These are phyloP conservation scores for Pandion haliaetus DNA, from an alignment of 2,113 vertebrate species.

Conservation along the genomic window DNA sequence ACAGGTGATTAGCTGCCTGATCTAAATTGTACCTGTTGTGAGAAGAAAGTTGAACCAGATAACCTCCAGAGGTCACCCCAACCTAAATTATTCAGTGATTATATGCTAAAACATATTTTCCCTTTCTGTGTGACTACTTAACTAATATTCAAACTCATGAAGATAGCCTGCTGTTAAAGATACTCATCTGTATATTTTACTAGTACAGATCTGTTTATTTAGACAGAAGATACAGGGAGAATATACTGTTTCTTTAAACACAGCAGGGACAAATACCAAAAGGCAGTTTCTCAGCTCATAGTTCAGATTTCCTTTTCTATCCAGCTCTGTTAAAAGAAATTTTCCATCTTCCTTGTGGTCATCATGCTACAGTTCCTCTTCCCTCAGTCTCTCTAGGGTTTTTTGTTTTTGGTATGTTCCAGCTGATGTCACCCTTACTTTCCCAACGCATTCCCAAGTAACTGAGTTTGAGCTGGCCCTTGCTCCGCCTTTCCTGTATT, in stretches of 20 bases:
- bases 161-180: neutral
- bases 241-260: neutral
- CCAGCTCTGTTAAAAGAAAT: neutral
- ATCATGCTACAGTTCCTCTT: neutral
- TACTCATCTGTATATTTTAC: neutral
- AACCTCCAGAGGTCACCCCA: conserved; percentile 45
- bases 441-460: neutral
- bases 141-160: neutral
- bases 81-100: neutral
- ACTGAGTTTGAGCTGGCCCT: neutral
- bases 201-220: neutral
- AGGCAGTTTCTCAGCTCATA: neutral
- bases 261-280: neutral
- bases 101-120: neutral
- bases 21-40: neutral
- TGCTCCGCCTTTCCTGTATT: neutral
- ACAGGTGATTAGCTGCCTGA: neutral
- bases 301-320: neutral
- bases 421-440: neutral
- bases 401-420: neutral
- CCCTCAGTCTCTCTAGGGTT: rapidly evolving
- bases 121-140: neutral
- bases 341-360: neutral
- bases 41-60: neutral
- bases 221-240: neutral